These are phyloP conservation scores for Oncorhynchus clarkii DNA, from an alignment of 2,113 vertebrate genomes.

Conservation along the genomic window DNA sequence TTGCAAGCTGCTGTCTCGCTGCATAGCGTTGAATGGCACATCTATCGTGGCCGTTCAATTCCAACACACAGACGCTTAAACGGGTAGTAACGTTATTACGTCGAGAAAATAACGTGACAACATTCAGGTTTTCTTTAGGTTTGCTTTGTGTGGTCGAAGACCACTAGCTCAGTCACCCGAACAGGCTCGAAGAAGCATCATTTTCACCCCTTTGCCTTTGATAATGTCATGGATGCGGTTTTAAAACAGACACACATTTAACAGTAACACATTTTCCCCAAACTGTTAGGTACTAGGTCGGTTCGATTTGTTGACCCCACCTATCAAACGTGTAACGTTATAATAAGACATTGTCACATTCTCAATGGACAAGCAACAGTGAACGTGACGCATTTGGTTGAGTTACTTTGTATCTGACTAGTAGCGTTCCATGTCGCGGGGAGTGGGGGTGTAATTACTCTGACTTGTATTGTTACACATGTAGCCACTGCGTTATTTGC, in stretches of 20 bases:
- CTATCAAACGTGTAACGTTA: background rate
- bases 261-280: background rate
- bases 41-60: background rate
- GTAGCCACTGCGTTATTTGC: background rate
- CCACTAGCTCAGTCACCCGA: no score
- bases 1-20: background rate
- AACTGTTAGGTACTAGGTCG: no score
- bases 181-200: background rate
- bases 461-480: background rate
- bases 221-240: background rate
- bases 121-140: background rate
- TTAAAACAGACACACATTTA: background rate
- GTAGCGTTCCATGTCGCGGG: slow-evolving; percentile 5
- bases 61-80: no score
- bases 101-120: no score
- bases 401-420: background rate
- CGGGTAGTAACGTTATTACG: no score
- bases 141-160: slow-evolving; percentile 1
- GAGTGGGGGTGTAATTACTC: background rate
- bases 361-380: slow-evolving; percentile 3
- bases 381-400: slow-evolving; percentile 47
- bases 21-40: background rate
- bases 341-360: background rate
- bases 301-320: background rate
- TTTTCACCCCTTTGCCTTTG: background rate